phyloP scores from a whole-genome alignment of 2,888 invertebrate genomes.

The Cremastinae sp. region DNA sequence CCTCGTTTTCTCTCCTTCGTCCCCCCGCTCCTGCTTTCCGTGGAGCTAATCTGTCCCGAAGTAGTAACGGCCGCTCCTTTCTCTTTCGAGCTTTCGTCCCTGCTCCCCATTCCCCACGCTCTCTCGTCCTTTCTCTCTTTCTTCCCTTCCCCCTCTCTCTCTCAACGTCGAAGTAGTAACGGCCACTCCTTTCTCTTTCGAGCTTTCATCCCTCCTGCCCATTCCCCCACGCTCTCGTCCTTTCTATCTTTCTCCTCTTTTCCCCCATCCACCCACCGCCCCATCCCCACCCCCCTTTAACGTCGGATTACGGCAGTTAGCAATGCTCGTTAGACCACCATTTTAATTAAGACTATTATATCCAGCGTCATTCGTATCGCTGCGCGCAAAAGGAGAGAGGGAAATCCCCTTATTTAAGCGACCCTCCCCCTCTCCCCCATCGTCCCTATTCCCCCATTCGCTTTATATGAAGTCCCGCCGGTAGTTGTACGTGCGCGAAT shows the following conservation, averaged over 20 bases:
- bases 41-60: slow-evolving; percentile 41
- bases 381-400: slow-evolving; percentile 9
- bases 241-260: slow-evolving; percentile 26
- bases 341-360: slow-evolving; percentile 77
- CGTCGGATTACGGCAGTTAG: slow-evolving; percentile 75
- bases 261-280: slow-evolving; percentile 8
- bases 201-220: slow-evolving; percentile 6
- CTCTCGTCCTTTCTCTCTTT: slow-evolving; percentile 20
- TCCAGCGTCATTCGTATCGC: slow-evolving; percentile 64
- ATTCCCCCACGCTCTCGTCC: slow-evolving; percentile 22
- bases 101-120: slow-evolving; percentile 15
- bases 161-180: slow-evolving; percentile 39
- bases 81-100: slow-evolving; percentile 8
- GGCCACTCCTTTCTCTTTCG: slow-evolving; percentile 4
- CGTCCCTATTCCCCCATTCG: not conserved
- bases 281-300: not conserved
- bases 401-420: not conserved
- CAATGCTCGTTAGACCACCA: slow-evolving; percentile 74
- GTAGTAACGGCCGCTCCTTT: slow-evolving; percentile 20
- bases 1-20: slow-evolving; percentile 28
- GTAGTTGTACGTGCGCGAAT: slow-evolving; percentile 64
- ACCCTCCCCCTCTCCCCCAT: not conserved
- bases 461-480: slow-evolving; percentile 45
- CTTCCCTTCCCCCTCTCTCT: slow-evolving; percentile 24
- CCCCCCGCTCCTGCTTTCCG: not conserved